phyloP scores from a whole-genome alignment of 2,113 vertebrate genomes.

The Otus sunia region DNA sequence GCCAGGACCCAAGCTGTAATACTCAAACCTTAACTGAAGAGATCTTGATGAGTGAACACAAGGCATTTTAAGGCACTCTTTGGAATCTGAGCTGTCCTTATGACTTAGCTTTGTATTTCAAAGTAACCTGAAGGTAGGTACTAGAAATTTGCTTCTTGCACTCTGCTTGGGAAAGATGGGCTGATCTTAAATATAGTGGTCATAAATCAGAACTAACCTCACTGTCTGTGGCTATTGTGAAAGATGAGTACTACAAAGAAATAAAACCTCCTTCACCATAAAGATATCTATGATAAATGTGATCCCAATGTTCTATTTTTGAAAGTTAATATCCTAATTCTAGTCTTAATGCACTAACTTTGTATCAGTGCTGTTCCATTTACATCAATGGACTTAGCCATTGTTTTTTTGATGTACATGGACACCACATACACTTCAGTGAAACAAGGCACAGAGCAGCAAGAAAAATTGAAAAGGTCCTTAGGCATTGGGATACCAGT shows the following conservation, averaged over 20 bases:
- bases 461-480: background rate
- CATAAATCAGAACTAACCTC: background rate
- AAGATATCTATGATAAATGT: background rate
- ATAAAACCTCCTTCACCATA: background rate
- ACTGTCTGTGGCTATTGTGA: background rate
- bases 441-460: background rate
- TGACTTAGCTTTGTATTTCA: background rate
- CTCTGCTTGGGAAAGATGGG: background rate
- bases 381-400: background rate
- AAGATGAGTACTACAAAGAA: background rate
- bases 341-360: background rate
- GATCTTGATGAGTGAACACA: background rate
- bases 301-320: background rate
- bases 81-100: background rate
- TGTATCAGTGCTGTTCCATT: background rate
- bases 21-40: background rate
- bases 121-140: background rate
- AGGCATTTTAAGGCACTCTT: background rate
- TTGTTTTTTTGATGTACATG: background rate
- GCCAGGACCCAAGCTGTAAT: rapidly evolving
- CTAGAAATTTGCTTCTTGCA: background rate
- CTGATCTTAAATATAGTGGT: background rate
- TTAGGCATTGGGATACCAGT: background rate
- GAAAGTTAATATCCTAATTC: background rate
- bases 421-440: background rate